A percentile compares a stretch with the other conserved stretches of the same genome.
phyloP scores from a whole-genome alignment of 2,797 vertebrate genomes.

The Onychomys torridus region DNA sequence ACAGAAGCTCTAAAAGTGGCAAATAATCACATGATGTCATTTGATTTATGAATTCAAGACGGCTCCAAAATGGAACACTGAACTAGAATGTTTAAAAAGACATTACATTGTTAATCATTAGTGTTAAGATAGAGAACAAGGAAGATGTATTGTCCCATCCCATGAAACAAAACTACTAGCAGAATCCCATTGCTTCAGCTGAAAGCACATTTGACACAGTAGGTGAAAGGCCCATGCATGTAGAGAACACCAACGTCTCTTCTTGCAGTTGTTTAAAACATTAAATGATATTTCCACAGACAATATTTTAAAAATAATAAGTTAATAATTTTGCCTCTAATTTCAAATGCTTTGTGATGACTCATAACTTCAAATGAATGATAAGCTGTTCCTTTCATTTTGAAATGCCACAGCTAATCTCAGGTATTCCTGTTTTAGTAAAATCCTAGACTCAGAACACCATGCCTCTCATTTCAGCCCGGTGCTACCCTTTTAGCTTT shows the following conservation, averaged over 20 bases:
- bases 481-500: neutral
- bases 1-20: slow-evolving; percentile 66
- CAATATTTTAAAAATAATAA: slow-evolving; percentile 25
- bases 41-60: slow-evolving; percentile 65
- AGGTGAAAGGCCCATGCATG: slow-evolving; percentile 1
- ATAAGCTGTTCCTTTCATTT: neutral
- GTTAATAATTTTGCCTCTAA: neutral
- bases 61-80: slow-evolving; percentile 7
- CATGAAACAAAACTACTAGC: neutral
- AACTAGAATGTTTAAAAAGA: slow-evolving; percentile 55
- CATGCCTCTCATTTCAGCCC: neutral
- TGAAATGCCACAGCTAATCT: neutral
- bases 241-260: neutral
- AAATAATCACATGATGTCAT: slow-evolving; percentile 69
- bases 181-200: neutral
- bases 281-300: neutral
- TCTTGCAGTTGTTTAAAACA: neutral
- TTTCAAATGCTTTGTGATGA: neutral
- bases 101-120: slow-evolving; percentile 56
- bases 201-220: neutral
- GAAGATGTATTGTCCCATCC: neutral
- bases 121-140: neutral
- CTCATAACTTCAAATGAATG: neutral
- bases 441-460: neutral
- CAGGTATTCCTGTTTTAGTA: neutral